Percentiles rank a stretch among this genome's conserved stretches.
These are phyloP conservation scores for Hippocampus mohnikei DNA, from an alignment of 2,113 vertebrate species.

Conservation along the genomic window DNA sequence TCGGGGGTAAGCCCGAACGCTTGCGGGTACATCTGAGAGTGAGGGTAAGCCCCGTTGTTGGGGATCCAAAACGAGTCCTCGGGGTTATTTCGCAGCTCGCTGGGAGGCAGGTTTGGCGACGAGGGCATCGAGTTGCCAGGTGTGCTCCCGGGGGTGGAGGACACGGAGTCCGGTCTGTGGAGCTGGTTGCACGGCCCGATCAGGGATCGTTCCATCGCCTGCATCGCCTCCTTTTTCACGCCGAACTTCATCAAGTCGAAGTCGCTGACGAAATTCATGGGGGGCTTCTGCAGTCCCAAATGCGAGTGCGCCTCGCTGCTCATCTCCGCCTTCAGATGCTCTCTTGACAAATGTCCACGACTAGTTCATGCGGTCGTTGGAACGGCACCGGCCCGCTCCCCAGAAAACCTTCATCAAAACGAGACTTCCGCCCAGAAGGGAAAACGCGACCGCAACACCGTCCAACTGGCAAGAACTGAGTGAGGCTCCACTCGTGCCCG, in stretches of 20 bases:
- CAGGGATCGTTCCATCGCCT: constrained; percentile 84
- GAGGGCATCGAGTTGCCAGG: constrained; percentile 95
- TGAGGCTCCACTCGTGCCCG: constrained; percentile 12
- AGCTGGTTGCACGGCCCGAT: constrained; percentile 88
- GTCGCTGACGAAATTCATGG: constrained; percentile 94
- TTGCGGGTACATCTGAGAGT: constrained; percentile 87
- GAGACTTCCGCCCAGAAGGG: constrained; percentile 18
- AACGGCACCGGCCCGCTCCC: constrained; percentile 8
- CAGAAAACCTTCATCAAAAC: constrained; percentile 41
- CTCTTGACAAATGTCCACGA: constrained; percentile 29
- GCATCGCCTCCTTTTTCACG: constrained; percentile 92
- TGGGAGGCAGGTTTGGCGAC: constrained; percentile 90
- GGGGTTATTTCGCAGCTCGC: constrained; percentile 86
- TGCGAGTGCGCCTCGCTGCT: constrained; percentile 85
- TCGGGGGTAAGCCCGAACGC: constrained; percentile 90
- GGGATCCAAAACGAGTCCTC: constrained; percentile 95
- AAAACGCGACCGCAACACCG: constrained; percentile 14
- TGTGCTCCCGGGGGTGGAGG: constrained; percentile 94
- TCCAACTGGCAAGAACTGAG: constrained; percentile 13
- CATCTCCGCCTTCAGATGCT: constrained; percentile 66
- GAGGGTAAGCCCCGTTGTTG: constrained; percentile 87
- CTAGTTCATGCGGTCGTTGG: constrained; percentile 50
- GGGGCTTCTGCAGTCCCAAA: constrained; percentile 81
- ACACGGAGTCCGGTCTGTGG: constrained; percentile 92
- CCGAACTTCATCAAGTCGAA: constrained; percentile 92